These are phyloP conservation scores for Martes martes DNA, from an alignment of 2,113 vertebrate species.

Conservation along the genomic window DNA sequence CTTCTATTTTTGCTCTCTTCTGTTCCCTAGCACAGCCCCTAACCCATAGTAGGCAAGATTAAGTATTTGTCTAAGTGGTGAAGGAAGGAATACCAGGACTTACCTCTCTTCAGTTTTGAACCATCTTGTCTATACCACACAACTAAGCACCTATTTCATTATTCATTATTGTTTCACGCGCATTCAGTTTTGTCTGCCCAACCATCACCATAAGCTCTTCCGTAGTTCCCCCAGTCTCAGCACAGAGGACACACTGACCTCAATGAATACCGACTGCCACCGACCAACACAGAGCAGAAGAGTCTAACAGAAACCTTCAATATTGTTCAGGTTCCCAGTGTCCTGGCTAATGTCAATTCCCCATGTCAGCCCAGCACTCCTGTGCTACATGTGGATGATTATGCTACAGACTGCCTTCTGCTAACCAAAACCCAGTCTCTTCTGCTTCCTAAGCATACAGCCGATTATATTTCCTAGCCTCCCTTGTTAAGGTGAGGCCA, in stretches of 20 bases:
- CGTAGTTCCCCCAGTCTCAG: neutral
- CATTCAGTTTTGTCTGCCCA: neutral
- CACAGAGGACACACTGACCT: neutral
- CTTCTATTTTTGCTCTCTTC: neutral
- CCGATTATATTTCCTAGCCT: neutral
- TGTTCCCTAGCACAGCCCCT: neutral
- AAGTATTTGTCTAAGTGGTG: neutral
- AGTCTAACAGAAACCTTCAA: neutral
- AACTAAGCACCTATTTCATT: neutral
- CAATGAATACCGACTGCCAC: neutral
- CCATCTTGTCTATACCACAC: neutral
- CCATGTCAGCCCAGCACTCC: neutral
- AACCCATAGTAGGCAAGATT: neutral
- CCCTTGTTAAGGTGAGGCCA: neutral
- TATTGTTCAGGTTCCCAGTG: neutral
- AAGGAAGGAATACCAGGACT: neutral
- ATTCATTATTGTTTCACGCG: neutral
- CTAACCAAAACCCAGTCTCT: neutral
- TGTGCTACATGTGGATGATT: neutral
- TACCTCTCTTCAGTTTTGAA: neutral
- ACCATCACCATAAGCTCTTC: neutral
- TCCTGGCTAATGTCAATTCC: neutral
- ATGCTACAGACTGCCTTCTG: neutral
- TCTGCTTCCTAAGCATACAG: neutral
- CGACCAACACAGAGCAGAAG: neutral